Evolutionary conservation across 2,797 vertebrate species (phyloP).

Genomic region (Centroberyx gerrardi): DNA sequence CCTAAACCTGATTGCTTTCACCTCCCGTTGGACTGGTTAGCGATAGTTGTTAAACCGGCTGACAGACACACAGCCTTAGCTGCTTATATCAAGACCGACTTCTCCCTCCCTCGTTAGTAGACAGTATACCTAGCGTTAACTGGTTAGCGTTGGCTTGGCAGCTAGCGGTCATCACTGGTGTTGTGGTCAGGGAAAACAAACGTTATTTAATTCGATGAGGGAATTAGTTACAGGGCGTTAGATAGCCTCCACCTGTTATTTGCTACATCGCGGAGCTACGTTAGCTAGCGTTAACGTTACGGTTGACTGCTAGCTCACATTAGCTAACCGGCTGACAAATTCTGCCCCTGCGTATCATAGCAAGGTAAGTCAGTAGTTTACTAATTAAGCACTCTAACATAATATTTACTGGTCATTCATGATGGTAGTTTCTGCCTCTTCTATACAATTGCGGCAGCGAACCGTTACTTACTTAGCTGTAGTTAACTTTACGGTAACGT

Average conservation of each 20-base stretch:
- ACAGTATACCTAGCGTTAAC: no score
- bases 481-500: slow-evolving; percentile 1
- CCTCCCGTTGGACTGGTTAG: slow-evolving; percentile 61
- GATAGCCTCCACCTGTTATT: slow-evolving; percentile 67
- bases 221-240: slow-evolving; percentile 9
- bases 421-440: background rate
- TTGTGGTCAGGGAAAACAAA: background rate
- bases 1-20: slow-evolving; percentile 11
- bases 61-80: slow-evolving; percentile 21
- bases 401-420: background rate
- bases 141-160: background rate
- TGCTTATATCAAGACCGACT: background rate
- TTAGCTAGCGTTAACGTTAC: slow-evolving; percentile 57
- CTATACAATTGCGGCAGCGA: background rate
- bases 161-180: background rate
- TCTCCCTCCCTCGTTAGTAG: no score
- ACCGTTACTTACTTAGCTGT: background rate
- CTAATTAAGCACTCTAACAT: background rate
- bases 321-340: slow-evolving; percentile 48
- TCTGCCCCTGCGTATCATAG: slow-evolving; percentile 43
- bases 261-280: slow-evolving; percentile 55
- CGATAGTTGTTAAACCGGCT: slow-evolving; percentile 61
- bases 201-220: background rate
- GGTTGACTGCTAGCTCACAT: slow-evolving; percentile 53
- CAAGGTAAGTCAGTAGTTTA: slow-evolving; percentile 63